Conservation (phyloP, 2,797 vertebrate genomes). For the Danionella dracula region DNA sequence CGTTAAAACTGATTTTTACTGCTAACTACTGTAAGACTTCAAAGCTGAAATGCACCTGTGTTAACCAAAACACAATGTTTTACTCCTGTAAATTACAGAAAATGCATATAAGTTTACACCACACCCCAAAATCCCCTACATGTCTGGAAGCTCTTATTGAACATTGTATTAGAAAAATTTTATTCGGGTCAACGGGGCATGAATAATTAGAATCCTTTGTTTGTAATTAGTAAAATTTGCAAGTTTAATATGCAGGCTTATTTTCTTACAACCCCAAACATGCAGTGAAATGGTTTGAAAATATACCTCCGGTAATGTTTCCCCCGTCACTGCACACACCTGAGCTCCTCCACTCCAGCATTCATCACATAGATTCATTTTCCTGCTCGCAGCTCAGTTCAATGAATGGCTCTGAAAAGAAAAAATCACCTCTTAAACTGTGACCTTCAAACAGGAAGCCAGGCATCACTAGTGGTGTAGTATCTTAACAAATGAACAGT, state of each 20-base stretch:
- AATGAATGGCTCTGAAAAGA: conserved; percentile 59
- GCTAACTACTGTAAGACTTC: no score
- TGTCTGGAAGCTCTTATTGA: not conserved
- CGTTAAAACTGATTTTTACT: no score
- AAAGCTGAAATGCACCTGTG: no score
- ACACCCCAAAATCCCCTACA: no score
- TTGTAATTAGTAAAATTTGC: not conserved
- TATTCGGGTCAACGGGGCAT: not conserved
- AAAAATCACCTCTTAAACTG: conserved; percentile 55
- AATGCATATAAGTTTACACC: no score
- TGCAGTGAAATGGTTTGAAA: no score
- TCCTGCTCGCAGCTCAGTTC: conserved; percentile 54
- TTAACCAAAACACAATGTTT: no score
- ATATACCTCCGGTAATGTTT: not conserved
- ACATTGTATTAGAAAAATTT: not conserved
- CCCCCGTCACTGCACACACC: conserved; percentile 46
- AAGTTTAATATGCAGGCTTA: not conserved
- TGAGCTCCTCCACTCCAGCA: conserved; percentile 50
- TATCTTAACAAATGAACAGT: conserved; percentile 40
- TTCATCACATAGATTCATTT: conserved; percentile 59
- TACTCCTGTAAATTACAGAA: no score
- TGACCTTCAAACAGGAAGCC: conserved; percentile 59
- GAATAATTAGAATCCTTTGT: not conserved
- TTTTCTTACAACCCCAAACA: not conserved
- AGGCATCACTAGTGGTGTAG: conserved; percentile 36